Base-by-base conservation (phyloP, 2,888 invertebrate genomes). In the Spisula solida region DNA sequence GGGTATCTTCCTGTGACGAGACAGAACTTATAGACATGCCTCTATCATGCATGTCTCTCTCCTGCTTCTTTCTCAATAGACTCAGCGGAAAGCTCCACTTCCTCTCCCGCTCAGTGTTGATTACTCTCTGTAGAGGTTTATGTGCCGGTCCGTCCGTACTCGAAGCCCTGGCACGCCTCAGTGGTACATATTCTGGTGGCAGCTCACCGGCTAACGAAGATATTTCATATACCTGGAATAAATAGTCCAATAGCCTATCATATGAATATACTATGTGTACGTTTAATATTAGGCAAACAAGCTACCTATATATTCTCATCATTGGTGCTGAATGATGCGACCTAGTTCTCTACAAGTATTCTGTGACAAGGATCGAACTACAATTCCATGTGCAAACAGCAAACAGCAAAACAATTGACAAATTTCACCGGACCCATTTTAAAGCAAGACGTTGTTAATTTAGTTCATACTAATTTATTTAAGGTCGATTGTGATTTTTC, bases 71-170 rank as follows among this genome's bases (percentile, higher is more conserved):
- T 31, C 80, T 34, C 56, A 80, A 34, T 10, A 92, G 51, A 51
- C 88, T 90, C 16, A 91, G 81, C 4, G 93, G 94, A 47, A 92
- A 93, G 82, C 93, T 94, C 87, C 90, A 91, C 78, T 94, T 94
- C 70, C 94, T 55, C 20, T 91, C 92, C 25, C 89, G 83, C 1
- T 92, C 94, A 75, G 34, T 86, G 34, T 89, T 82, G 10, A 86
- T 75, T 2, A 90, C 78, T 6, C 90, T 86, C 20, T 82, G 81
- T 0, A 90, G 79, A 14, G 85, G 88, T 88, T 87, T 82, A 51
- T 91, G 88, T 31, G 29, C 18, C 12, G 80, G 75, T 20, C 81
- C 81, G 75, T 88, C 88, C 4, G 89, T 90, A n/a, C 85, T 83
- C 12, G 75, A 75, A 14, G 89, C 83, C 29, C 89, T 89, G 12